Evolutionary conservation across 2,888 invertebrate genomes (phyloP), one percentile per base, ranked within the genome.

Genomic region (Hydropsyche betteni): DNA sequence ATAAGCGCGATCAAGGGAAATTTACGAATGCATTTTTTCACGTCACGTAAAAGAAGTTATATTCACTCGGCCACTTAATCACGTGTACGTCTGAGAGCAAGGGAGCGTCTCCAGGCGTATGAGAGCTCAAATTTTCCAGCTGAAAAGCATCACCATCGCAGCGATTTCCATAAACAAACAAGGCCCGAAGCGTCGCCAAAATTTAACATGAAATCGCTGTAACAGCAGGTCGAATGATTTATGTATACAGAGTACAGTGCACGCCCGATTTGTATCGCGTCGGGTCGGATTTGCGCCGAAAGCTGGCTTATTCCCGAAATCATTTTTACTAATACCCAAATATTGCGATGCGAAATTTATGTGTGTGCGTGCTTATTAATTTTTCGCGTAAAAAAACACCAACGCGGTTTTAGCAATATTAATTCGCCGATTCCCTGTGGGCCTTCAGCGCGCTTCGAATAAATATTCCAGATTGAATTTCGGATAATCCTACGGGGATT

Each of bases 111-210:
- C 2, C 24, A 24, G 24, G 24, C 24, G 24, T 10, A 44, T 10
- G 10, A 44, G 44, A 4, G 36, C 12, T 14, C 33, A 36, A 64
- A 34, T 64, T 64, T 64, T 64, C 10, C 64, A 64, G 64, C 64
- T 36, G 64, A 64, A 64, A 64, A 5, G 64, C 34, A 64, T 64
- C 36, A 36, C 64, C 34, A 36, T 64, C 34, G 64, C 64, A 64
- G 36, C 64, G 64, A 64, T 64, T 64, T 64, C 64, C 64, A 64
- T 64, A 64, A 64, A 64, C 64, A 64, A 64, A 64, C 64, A 64
- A 34, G 36, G 64, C 36, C 34, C 36, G 14, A 55, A 61, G 36
- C 36, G 64, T 64, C n/a, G 64, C 64, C 34, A 64, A 64, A 64
- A 24, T 58, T 58, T 58, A 58, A 58, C 58, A 58, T 36, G 64